Percentiles rank a stretch among this genome's conserved stretches.
Conservation (phyloP, 2,797 vertebrate species). For the Enteromius fasciolatus region DNA sequence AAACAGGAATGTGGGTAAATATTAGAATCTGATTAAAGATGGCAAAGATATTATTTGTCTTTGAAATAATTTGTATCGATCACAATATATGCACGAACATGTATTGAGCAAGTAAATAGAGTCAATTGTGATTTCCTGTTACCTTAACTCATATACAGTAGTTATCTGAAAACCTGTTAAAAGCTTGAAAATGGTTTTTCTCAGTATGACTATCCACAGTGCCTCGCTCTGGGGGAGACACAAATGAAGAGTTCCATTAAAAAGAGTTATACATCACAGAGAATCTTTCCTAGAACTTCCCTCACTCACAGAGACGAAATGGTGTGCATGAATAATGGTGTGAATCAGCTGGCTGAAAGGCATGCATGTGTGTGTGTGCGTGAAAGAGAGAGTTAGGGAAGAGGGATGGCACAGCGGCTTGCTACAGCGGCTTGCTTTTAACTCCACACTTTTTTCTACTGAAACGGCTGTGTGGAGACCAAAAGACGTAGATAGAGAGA, state of each 20-base stretch:
- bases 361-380: neutral
- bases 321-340: slow-evolving; percentile 70
- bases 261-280: slow-evolving; percentile 70
- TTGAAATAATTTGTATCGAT: neutral
- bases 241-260: slow-evolving; percentile 59
- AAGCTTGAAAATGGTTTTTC: slow-evolving; percentile 68
- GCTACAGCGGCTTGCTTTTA: too few relatives aligned
- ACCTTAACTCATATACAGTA: slow-evolving; percentile 42
- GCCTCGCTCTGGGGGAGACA: slow-evolving; percentile 50
- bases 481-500: slow-evolving; percentile 6
- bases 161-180: slow-evolving; percentile 39
- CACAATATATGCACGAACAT: neutral
- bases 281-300: slow-evolving; percentile 64
- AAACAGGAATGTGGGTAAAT: neutral
- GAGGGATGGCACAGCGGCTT: neutral
- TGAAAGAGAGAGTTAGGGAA: neutral
- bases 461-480: neutral
- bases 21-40: slow-evolving; percentile 7
- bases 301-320: slow-evolving; percentile 69
- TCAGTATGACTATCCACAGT: slow-evolving; percentile 49
- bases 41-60: neutral
- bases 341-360: slow-evolving; percentile 55
- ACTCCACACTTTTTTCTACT: neutral
- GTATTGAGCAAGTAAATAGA: neutral
- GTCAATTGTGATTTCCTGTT: neutral